Evolutionary conservation across 2,888 invertebrate species (phyloP), one percentile per base, ranked within the genome.

Genomic region (Fissipunctia ypsillon): DNA sequence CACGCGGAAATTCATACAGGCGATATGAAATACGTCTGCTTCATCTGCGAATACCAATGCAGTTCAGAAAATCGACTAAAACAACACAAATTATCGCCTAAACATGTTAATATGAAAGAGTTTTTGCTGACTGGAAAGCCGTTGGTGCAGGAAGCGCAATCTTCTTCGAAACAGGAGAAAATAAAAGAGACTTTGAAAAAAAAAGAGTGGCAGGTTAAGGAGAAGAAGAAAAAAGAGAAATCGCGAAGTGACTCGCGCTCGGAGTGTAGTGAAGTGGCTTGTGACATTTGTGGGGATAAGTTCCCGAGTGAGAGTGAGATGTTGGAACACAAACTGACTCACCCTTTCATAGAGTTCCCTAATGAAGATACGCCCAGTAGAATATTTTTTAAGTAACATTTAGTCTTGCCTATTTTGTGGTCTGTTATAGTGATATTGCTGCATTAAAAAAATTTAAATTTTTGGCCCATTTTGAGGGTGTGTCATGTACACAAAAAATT

Each of bases 311-410:
- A 95, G 76, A 85, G 84, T 67, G 88, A 88, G 48, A 96, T 96
- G 96, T 84, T 93, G 54, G 92, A 93, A 83, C 96, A 96, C 73
- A 95, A 96, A 88, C 91, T 93, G 64, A 95, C 94, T 0, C 96
- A 96, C 72, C 96, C 96, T 0, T 96, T 96, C 76, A 96, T 96
- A 65, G 95, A 95, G 80, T 95, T 96, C 67, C 94, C 96, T 2
- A 95, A 95, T 70, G 96, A 96, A 35, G 96, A 96, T 86, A 95
- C 91, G 35, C 95, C 96, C 1, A 95, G 94, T 89, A 94, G 95
- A 79, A 96, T 96, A 95, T 96, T 96, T 83, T 96, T 96, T 90
- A 96, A 96, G 87, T 95, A 89, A 73, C 2, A 6, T 64, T 60
- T 79, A 66, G 64, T 88, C 90, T 91, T 91, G 90, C 91, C 82